These are phyloP conservation scores for Tympanoctomys barrerae DNA, from an alignment of 2,797 vertebrate species.

Conservation along the genomic window DNA sequence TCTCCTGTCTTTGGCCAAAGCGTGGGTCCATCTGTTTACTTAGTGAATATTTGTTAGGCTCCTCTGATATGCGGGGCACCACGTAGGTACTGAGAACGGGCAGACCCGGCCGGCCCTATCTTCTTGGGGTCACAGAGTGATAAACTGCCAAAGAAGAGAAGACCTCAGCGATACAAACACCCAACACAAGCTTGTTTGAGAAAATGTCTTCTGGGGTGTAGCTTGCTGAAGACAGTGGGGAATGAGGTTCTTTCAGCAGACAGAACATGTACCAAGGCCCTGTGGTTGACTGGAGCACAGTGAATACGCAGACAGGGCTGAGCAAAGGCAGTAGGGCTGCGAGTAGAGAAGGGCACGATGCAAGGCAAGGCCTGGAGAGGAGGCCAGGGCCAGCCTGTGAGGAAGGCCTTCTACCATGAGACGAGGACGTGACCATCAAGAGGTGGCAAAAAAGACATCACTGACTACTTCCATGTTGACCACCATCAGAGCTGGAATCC, in stretches of 20 bases:
- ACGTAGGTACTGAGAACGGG: background rate
- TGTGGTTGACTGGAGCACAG: background rate
- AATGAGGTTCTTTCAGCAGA: background rate
- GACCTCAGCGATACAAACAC: background rate
- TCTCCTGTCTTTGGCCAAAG: background rate
- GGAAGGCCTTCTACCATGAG: background rate
- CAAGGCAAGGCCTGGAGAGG: background rate
- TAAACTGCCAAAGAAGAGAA: background rate
- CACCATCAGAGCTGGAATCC: background rate
- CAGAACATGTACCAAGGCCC: background rate
- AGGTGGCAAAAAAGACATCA: background rate
- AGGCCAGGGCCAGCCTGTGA: background rate
- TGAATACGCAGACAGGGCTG: background rate
- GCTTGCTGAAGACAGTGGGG: background rate
- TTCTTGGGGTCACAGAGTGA: background rate
- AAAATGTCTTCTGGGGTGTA: background rate
- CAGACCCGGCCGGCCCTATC: background rate
- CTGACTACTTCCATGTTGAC: background rate
- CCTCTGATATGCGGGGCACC: background rate
- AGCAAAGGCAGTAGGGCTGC: background rate
- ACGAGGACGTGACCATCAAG: background rate
- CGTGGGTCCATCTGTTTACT: background rate
- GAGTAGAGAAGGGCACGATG: background rate
- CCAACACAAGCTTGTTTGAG: background rate
- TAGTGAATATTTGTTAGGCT: background rate